phyloP scores from a whole-genome alignment of 2,797 vertebrate genomes.

The Artibeus jamaicensis region DNA sequence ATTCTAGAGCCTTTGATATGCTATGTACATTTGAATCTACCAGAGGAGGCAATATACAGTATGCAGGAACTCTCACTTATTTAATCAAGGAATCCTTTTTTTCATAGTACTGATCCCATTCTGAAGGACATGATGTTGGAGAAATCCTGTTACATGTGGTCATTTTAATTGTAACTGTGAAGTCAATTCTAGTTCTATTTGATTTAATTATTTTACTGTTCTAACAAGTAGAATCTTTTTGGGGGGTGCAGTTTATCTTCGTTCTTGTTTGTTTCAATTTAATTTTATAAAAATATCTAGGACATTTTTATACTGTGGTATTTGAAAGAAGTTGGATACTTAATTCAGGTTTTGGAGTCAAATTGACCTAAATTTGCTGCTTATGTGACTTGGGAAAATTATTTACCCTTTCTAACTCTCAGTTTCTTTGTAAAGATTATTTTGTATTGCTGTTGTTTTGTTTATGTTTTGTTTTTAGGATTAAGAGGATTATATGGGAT shows the following conservation, averaged over 20 bases:
- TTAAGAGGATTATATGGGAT: background rate
- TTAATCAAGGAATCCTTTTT: background rate
- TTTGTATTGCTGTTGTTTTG: background rate
- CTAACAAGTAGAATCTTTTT: background rate
- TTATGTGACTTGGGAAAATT: background rate
- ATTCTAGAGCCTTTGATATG: background rate
- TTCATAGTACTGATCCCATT: background rate
- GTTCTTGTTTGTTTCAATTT: background rate
- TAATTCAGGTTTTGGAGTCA: conserved; percentile 20
- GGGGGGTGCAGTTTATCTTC: background rate
- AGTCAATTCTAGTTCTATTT: background rate
- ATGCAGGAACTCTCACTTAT: background rate
- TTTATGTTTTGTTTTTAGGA: conserved; percentile 10
- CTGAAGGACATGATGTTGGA: background rate
- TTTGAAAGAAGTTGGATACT: conserved; percentile 13
- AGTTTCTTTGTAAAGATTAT: conserved; percentile 20
- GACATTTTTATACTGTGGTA: background rate
- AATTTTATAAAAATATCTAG: background rate
- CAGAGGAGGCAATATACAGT: background rate
- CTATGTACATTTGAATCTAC: background rate
- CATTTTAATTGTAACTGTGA: background rate
- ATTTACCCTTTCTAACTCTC: background rate
- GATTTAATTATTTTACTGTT: conserved; percentile 15
- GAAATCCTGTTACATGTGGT: background rate
- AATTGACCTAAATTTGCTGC: background rate